These are phyloP conservation scores for Spilosoma lubricipeda DNA, from an alignment of 2,888 invertebrate species.

Conservation along the genomic window DNA sequence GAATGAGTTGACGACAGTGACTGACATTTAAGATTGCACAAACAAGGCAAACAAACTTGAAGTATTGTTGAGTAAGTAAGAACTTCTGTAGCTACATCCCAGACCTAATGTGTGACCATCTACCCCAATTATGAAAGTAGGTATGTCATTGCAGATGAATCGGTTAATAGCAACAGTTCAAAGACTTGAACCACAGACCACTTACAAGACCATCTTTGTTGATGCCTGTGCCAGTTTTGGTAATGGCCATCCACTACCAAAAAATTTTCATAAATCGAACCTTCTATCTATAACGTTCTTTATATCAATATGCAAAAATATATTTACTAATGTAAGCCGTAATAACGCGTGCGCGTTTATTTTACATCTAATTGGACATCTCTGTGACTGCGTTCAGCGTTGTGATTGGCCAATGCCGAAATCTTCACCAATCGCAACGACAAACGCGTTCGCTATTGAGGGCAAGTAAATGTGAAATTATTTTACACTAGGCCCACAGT, in stretches of 20 bases:
- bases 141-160: background rate
- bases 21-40: background rate
- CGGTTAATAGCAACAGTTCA: background rate
- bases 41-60: background rate
- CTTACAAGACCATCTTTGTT: background rate
- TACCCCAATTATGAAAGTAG: background rate
- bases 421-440: too few relatives aligned
- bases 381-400: too few relatives aligned
- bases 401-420: too few relatives aligned
- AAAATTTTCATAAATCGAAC: background rate
- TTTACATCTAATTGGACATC: too few relatives aligned
- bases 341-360: background rate
- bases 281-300: background rate
- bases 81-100: too few relatives aligned
- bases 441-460: too few relatives aligned
- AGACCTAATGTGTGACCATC: too few relatives aligned
- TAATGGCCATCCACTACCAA: background rate
- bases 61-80: background rate
- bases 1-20: background rate
- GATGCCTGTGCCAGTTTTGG: background rate
- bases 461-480: too few relatives aligned
- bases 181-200: background rate
- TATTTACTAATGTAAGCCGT: background rate
- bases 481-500: too few relatives aligned
- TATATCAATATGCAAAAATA: background rate